These are phyloP conservation scores for Anas bahamensis DNA, from an alignment of 2,797 vertebrate species.

Conservation along the genomic window DNA sequence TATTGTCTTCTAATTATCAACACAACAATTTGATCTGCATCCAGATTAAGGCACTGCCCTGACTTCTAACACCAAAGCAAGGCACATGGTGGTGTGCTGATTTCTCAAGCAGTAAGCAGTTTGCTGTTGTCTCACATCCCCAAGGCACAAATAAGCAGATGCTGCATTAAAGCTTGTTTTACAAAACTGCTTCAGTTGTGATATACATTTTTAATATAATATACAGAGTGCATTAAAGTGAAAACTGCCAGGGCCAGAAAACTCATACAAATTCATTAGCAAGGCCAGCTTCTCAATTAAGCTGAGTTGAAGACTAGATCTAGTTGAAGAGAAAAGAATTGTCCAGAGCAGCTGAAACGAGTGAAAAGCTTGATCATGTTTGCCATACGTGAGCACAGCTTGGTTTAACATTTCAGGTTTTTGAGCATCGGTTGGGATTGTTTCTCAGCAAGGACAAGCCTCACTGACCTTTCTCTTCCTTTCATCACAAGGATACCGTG, in stretches of 20 bases:
- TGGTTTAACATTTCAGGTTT: not conserved
- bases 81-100: not conserved
- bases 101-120: conserved; percentile 75
- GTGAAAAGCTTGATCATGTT: not conserved
- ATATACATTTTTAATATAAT: conserved; percentile 79
- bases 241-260: conserved; percentile 61
- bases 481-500: not conserved
- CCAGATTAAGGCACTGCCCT: conserved; percentile 44
- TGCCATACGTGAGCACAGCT: not conserved
- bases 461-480: conserved; percentile 19
- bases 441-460: conserved; percentile 21
- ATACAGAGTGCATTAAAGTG: conserved; percentile 35
- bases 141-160: conserved; percentile 73
- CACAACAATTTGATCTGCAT: conserved; percentile 42
- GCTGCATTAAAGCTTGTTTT: conserved; percentile 69
- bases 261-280: conserved; percentile 66
- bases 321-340: not conserved
- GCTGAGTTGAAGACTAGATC: not conserved
- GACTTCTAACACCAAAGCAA: conserved; percentile 53
- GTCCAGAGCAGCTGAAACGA: not conserved
- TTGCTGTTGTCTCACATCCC: conserved; percentile 53
- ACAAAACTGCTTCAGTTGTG: conserved; percentile 73
- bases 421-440: not conserved
- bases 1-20: conserved; percentile 70
- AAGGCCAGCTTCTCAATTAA: conserved; percentile 58